These are phyloP conservation scores for Mnemiopsis leidyi DNA, from an alignment of 37 sponge, comb jelly and placozoan species.

Conservation along the genomic window DNA sequence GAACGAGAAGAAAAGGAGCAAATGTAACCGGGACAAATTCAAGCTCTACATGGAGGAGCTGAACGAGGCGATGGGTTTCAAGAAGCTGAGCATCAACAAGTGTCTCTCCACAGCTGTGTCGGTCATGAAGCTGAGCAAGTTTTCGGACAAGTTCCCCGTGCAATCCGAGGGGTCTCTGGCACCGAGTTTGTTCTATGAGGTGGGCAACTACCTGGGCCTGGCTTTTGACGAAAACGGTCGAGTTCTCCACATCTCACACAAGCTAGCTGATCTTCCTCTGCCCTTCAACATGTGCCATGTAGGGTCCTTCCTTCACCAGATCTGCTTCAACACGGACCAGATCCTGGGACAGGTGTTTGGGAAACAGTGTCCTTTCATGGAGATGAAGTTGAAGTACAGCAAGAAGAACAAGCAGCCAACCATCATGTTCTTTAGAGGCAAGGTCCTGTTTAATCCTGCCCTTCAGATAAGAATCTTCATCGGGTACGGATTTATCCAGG, in stretches of 20 bases:
- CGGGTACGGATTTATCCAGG: background rate
- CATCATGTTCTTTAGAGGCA: background rate
- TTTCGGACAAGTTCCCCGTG: background rate
- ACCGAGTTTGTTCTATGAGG: background rate
- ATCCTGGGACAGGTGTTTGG: slow-evolving; percentile 13
- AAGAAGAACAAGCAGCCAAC: slow-evolving; percentile 56
- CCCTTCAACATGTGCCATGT: slow-evolving; percentile 44
- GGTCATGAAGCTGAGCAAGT: slow-evolving; percentile 6
- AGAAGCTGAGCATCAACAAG: slow-evolving; percentile 49
- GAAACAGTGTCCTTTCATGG: background rate
- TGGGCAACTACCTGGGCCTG: background rate
- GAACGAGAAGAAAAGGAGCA: slow-evolving; percentile 1
- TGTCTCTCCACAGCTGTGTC: slow-evolving; percentile 51
- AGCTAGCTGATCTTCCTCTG: background rate
- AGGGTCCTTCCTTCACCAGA: slow-evolving; percentile 38
- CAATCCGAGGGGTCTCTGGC: background rate
- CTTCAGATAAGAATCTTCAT: background rate
- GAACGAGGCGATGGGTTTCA: slow-evolving; percentile 34
- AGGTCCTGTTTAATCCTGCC: background rate
- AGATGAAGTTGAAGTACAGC: slow-evolving; percentile 55
- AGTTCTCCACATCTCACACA: background rate
- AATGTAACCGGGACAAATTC: slow-evolving; percentile 63
- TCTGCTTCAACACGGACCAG: slow-evolving; percentile 31
- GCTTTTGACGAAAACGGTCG: slow-evolving; percentile 16
- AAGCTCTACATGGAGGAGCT: slow-evolving; percentile 16